Conservation (phyloP, 2,797 vertebrate genomes). For the Falco cherrug region DNA sequence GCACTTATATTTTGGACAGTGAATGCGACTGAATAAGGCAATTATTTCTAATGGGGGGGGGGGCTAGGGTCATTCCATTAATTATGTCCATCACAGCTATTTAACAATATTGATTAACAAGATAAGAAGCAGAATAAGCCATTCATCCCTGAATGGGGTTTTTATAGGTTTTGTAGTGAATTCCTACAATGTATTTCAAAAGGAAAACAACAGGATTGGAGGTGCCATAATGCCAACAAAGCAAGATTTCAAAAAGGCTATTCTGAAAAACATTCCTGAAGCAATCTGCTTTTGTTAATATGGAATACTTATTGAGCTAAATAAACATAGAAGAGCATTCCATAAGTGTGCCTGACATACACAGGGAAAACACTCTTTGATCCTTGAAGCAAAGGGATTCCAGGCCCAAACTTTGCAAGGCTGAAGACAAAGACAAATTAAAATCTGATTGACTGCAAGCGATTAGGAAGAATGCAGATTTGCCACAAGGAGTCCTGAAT, state of each 20-base stretch:
- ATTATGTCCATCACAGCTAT: slow-evolving; percentile 47
- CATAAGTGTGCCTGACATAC: slow-evolving; percentile 10
- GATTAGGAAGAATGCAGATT: slow-evolving; percentile 50
- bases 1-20: not conserved
- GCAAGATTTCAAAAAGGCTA: not conserved
- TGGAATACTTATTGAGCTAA: slow-evolving; percentile 23
- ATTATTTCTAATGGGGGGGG: slow-evolving; percentile 10
- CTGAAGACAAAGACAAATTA: slow-evolving; percentile 63
- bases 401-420: slow-evolving; percentile 27
- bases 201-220: not conserved
- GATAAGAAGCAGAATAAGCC: slow-evolving; percentile 34
- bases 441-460: slow-evolving; percentile 65
- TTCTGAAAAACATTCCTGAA: slow-evolving; percentile 34
- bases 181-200: slow-evolving; percentile 1
- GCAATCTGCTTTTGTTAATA: slow-evolving; percentile 48
- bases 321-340: slow-evolving; percentile 37
- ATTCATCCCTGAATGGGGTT: not conserved
- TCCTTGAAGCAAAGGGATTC: slow-evolving; percentile 28
- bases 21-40: slow-evolving; percentile 14
- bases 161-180: slow-evolving; percentile 15
- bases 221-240: slow-evolving; percentile 7
- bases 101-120: slow-evolving; percentile 62
- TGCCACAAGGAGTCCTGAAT: not conserved
- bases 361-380: slow-evolving; percentile 37
- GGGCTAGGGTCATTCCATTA: slow-evolving; percentile 28